A percentile compares a stretch with the other conserved stretches of the same genome.
Evolutionary conservation across 2,888 invertebrate species (phyloP).

Genomic region (Autographa pulchrina): DNA sequence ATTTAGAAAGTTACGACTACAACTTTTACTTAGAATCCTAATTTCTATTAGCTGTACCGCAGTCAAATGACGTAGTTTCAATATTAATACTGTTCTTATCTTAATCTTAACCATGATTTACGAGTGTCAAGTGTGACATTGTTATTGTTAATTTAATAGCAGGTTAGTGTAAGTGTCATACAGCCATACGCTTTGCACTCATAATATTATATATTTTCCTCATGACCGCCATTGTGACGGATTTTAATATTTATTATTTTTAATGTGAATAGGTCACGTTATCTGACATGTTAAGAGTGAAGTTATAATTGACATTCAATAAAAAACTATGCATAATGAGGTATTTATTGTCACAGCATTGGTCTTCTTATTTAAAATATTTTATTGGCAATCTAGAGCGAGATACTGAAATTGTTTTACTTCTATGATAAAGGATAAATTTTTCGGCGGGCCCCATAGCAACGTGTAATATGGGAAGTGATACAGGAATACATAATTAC

Average conservation of each 20-base stretch:
- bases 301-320: neutral
- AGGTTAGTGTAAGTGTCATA: neutral
- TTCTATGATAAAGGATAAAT: no score
- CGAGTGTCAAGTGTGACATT: neutral
- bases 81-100: neutral
- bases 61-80: neutral
- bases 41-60: neutral
- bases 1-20: neutral
- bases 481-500: no score
- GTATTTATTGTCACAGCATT: neutral
- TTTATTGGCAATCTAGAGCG: no score
- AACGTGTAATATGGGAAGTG: no score
- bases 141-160: neutral
- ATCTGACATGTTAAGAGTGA: neutral
- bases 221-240: neutral
- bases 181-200: neutral
- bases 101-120: neutral
- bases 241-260: conserved; percentile 8
- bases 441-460: no score
- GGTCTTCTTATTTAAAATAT: no score
- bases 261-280: conserved; percentile 10
- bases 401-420: no score
- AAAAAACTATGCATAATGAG: neutral
- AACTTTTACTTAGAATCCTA: neutral
- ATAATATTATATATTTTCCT: conserved; percentile 18